Conservation (phyloP, 1,140 invertebrate genomes). For the Ips nitidus region DNA sequence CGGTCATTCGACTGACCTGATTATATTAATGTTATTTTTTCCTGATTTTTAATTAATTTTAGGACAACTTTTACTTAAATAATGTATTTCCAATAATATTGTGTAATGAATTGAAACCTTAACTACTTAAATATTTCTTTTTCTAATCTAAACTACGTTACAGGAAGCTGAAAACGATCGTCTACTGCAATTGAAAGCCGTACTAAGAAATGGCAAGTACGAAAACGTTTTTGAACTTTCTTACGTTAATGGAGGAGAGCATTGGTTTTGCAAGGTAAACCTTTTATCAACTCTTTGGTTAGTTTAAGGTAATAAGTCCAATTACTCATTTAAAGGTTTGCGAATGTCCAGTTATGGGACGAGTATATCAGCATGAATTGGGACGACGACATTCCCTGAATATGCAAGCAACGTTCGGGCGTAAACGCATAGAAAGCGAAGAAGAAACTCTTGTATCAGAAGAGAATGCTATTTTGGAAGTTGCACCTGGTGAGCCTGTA, state of each 20-base stretch:
- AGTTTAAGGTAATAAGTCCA: not conserved
- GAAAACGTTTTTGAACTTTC: constrained; percentile 48
- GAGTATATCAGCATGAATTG: constrained; percentile 49
- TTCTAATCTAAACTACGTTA: constrained; percentile 1
- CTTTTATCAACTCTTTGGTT: not conserved
- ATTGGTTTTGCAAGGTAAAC: constrained; percentile 48
- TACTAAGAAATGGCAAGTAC: constrained; percentile 45
- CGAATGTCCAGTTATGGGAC: constrained; percentile 48
- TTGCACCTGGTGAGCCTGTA: constrained; percentile 67
- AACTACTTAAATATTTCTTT: too few relatives aligned
- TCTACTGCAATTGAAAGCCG: constrained; percentile 43
- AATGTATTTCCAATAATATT: too few relatives aligned
- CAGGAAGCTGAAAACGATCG: constrained; percentile 48
- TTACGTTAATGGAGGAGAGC: constrained; percentile 45
- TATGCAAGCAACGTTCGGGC: constrained; percentile 20
- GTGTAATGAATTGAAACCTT: too few relatives aligned
- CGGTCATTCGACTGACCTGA: too few relatives aligned
- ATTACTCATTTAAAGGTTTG: constrained; percentile 37
- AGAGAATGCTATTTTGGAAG: constrained; percentile 41
- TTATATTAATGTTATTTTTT: too few relatives aligned
- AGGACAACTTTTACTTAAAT: too few relatives aligned
- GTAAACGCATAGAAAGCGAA: constrained; percentile 4
- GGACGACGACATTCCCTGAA: constrained; percentile 44
- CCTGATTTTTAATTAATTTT: too few relatives aligned
- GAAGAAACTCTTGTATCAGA: constrained; percentile 4